Conservation (phyloP, 2,888 invertebrate species). For the Plebejus argus region DNA sequence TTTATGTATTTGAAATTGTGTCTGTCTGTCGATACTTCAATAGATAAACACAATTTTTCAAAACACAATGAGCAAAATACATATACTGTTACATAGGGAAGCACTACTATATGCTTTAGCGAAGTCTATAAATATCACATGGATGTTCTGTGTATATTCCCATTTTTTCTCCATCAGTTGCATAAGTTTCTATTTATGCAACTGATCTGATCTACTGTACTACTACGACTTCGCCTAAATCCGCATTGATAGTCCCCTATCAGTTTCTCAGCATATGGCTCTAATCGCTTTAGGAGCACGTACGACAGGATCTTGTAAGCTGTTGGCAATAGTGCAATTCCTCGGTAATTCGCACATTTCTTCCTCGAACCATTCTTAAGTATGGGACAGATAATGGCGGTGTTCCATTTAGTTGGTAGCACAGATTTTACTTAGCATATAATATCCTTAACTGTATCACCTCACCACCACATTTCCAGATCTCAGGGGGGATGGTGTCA, state of each 20-base stretch:
- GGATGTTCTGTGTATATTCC: slow-evolving; percentile 38
- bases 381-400: too few relatives aligned
- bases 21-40: too few relatives aligned
- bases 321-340: background rate
- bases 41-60: too few relatives aligned
- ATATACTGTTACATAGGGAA: too few relatives aligned
- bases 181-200: slow-evolving; percentile 38
- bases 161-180: slow-evolving; percentile 40
- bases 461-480: slow-evolving; percentile 6
- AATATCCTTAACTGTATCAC: too few relatives aligned
- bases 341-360: slow-evolving; percentile 1
- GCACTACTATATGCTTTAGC: slow-evolving; percentile 13
- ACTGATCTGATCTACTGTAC: slow-evolving; percentile 39
- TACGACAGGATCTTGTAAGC: background rate
- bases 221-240: slow-evolving; percentile 36
- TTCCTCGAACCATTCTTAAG: slow-evolving; percentile 1
- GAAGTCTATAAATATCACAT: slow-evolving; percentile 36
- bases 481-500: background rate
- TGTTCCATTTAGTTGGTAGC: too few relatives aligned
- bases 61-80: too few relatives aligned
- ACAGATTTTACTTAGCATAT: too few relatives aligned
- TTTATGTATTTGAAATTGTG: too few relatives aligned
- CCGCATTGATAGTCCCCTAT: slow-evolving; percentile 17
- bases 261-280: too few relatives aligned
- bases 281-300: background rate